Evolutionary conservation across 2,113 vertebrate genomes (phyloP).

Genomic region (Pantherophis guttatus): DNA sequence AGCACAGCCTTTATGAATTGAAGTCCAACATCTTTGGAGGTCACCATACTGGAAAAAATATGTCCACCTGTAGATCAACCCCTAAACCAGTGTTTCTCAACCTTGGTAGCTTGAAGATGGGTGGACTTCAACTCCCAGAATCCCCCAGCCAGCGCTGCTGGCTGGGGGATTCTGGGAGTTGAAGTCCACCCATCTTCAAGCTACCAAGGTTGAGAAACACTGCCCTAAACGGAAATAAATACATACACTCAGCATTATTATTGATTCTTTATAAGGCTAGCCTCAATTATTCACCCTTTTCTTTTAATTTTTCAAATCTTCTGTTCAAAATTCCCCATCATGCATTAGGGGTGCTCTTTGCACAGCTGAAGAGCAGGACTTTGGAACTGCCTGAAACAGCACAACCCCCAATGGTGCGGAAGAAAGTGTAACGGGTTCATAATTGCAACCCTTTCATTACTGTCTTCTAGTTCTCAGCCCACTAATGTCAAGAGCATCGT

Average conservation of each 20-base stretch:
- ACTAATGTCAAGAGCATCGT: constrained; percentile 81
- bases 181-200: too few species aligned
- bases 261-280: not conserved
- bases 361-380: constrained; percentile 34
- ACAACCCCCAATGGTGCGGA: not conserved
- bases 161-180: too few species aligned
- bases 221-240: not conserved
- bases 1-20: not conserved
- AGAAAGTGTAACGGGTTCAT: constrained; percentile 71
- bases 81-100: too few species aligned
- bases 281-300: constrained; percentile 12
- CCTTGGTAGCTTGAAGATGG: too few species aligned
- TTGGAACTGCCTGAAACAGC: not conserved
- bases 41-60: not conserved
- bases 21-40: not conserved
- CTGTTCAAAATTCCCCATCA: constrained; percentile 19
- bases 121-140: too few species aligned
- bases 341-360: constrained; percentile 28
- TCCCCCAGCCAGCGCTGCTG: too few species aligned
- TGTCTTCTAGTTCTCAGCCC: constrained; percentile 75
- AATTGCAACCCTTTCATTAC: constrained; percentile 81
- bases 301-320: not conserved
- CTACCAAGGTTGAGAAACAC: too few species aligned
- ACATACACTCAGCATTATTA: not conserved
- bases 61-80: not conserved